Conservation (phyloP, 2,888 invertebrate species). For the Deilephila elpenor region DNA sequence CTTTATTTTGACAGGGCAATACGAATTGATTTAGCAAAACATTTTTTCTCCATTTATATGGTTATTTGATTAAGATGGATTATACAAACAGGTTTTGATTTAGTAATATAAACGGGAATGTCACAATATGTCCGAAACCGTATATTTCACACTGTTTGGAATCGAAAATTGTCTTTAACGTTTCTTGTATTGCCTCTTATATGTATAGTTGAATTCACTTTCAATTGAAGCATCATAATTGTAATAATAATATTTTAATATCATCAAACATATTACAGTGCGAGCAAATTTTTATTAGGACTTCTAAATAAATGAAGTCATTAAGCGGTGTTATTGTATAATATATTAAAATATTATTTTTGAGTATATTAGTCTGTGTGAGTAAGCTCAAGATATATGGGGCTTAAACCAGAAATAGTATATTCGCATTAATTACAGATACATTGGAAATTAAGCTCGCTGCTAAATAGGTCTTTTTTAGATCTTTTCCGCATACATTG, state of each 20-base stretch:
- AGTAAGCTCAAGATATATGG: not conserved
- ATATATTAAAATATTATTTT: not conserved
- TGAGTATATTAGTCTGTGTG: not conserved
- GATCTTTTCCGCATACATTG: not conserved
- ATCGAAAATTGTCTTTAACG: not conserved
- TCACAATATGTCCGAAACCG: slow-evolving; percentile 11
- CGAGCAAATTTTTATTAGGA: not conserved
- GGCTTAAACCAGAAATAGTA: not conserved
- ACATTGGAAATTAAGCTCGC: not conserved
- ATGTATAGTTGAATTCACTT: not conserved
- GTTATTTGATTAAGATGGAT: not conserved
- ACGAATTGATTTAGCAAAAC: not conserved
- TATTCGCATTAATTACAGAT: not conserved
- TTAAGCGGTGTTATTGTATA: not conserved
- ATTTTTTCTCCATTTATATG: not conserved
- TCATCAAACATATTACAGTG: not conserved
- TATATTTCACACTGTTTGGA: not conserved
- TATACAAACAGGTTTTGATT: not conserved
- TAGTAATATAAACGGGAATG: not conserved
- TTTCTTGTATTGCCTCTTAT: not conserved
- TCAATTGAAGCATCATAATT: not conserved
- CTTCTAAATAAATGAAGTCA: not conserved
- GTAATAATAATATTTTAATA: not conserved
- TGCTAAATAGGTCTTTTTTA: not conserved
- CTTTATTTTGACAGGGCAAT: not conserved